Evolutionary conservation across 2,888 invertebrate genomes (phyloP).

Genomic region (Troilus luridus): DNA sequence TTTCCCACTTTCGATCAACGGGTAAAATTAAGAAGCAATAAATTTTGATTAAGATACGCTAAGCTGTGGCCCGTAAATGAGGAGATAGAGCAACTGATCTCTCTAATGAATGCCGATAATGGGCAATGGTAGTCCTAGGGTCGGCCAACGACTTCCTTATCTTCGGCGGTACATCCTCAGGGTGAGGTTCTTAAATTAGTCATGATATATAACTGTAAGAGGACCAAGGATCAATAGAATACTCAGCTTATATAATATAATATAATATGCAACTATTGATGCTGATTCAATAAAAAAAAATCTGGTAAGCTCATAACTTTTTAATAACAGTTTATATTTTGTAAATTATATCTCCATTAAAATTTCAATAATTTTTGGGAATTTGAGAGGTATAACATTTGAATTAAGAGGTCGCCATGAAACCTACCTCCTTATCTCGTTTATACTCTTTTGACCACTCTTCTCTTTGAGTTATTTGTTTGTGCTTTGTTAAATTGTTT

Average conservation of each 20-base stretch:
- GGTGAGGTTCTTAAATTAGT: not conserved
- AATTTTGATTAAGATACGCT: not conserved
- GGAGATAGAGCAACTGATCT: not conserved
- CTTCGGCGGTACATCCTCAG: not conserved
- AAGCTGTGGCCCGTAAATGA: not conserved
- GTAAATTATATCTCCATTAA: too few relatives aligned
- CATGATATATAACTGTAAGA: not conserved
- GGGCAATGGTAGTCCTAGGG: constrained; percentile 5
- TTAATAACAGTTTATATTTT: too few relatives aligned
- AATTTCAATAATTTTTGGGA: too few relatives aligned
- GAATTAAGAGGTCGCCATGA: too few relatives aligned
- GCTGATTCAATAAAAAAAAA: too few relatives aligned
- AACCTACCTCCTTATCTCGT: too few relatives aligned
- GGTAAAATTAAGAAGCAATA: not conserved
- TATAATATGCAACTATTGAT: too few relatives aligned
- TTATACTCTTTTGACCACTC: too few relatives aligned
- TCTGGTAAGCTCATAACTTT: too few relatives aligned
- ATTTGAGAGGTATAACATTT: too few relatives aligned
- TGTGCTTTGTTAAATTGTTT: too few relatives aligned
- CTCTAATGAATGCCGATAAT: not conserved
- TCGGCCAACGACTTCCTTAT: constrained; percentile 1
- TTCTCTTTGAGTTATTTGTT: too few relatives aligned
- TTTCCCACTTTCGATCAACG: not conserved
- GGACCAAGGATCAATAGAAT: not conserved
- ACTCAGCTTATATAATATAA: not conserved